Evolutionary conservation across 2,113 vertebrate species (phyloP).

Genomic region (human (Homo sapiens)): GRCh38 chr3:157216001-157216500

Average conservation of each 20-base stretch:
- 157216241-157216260: background rate
- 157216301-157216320: background rate
- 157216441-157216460: background rate
- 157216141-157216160: background rate
- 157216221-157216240: background rate
- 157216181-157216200: background rate
- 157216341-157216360: background rate
- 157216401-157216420: background rate
- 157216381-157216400: background rate
- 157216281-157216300: background rate
- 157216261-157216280: background rate
- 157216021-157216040: background rate
- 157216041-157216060: background rate
- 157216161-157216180: background rate
- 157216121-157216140: background rate
- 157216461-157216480: background rate
- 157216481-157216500: too few relatives aligned
- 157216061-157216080: background rate
- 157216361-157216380: background rate
- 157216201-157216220: background rate
- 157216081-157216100: slow-evolving; percentile 8
- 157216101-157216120: background rate
- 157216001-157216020: slow-evolving; percentile 29
- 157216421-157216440: background rate
- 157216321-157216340: background rate